Conservation (phyloP, 2,797 vertebrate species). For the Rhodeus uyekii region DNA sequence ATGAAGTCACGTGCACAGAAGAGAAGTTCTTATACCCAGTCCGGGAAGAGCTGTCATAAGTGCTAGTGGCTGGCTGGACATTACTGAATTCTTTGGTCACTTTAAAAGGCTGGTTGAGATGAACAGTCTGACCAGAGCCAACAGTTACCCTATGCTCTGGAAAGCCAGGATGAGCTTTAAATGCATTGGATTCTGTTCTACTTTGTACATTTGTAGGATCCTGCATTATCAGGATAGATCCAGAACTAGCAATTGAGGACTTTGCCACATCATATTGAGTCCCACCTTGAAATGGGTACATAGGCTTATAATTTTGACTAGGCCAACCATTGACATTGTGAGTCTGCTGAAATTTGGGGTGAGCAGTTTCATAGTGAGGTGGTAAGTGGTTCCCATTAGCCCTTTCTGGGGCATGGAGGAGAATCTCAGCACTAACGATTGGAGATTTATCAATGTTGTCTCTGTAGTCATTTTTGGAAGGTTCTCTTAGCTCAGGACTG, state of each 20-base stretch:
- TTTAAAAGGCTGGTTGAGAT: neutral
- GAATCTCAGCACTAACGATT: neutral
- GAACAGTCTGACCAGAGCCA: neutral
- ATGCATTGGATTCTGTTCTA: neutral
- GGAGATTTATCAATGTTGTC: neutral
- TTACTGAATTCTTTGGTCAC: neutral
- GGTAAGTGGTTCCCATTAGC: neutral
- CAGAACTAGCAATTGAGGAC: slow-evolving; percentile 1
- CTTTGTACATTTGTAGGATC: neutral
- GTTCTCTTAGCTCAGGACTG: neutral
- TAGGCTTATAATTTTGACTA: neutral
- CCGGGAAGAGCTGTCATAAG: neutral
- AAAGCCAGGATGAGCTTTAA: neutral
- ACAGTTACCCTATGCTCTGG: neutral
- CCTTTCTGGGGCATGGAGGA: neutral
- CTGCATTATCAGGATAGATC: neutral
- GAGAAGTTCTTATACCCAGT: neutral
- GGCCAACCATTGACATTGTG: neutral
- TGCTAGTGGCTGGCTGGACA: neutral
- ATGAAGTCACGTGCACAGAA: neutral
- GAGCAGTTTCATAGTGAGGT: neutral
- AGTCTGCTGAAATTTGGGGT: neutral
- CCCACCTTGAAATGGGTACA: neutral
- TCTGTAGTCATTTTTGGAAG: neutral
- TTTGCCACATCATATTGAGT: neutral